These are phyloP conservation scores for Chunga burmeisteri DNA, from an alignment of 2,113 vertebrate genomes.

Conservation along the genomic window DNA sequence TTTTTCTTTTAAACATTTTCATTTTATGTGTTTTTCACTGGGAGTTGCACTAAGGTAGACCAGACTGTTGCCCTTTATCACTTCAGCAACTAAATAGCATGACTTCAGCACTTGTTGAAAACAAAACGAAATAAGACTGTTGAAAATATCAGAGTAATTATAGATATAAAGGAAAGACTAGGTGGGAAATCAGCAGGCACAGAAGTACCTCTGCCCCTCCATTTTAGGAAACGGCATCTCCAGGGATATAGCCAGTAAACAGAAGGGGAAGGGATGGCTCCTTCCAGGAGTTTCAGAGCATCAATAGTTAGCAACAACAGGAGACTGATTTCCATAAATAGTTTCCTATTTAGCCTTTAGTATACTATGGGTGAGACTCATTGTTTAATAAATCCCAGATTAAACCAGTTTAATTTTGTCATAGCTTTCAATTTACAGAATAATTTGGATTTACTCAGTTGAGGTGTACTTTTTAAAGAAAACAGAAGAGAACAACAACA, in stretches of 20 bases:
- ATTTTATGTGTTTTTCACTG: not conserved
- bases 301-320: not conserved
- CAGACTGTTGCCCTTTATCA: not conserved
- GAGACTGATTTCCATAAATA: not conserved
- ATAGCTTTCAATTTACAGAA: not conserved
- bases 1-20: not conserved
- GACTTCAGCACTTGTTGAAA: not conserved
- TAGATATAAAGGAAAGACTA: not conserved
- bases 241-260: not conserved
- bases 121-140: not conserved
- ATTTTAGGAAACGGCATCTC: not conserved
- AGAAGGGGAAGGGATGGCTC: not conserved
- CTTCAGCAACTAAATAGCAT: not conserved
- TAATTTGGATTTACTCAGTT: not conserved
- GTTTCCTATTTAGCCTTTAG: not conserved
- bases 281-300: not conserved
- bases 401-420: not conserved
- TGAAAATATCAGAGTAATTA: not conserved
- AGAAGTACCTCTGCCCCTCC: not conserved
- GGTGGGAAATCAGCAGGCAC: not conserved
- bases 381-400: not conserved
- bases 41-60: not conserved
- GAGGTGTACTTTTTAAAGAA: not conserved
- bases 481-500: not conserved
- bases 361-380: not conserved